These are phyloP conservation scores for Ptychochromis oligacanthus DNA, from an alignment of 2,113 vertebrate species.

Conservation along the genomic window DNA sequence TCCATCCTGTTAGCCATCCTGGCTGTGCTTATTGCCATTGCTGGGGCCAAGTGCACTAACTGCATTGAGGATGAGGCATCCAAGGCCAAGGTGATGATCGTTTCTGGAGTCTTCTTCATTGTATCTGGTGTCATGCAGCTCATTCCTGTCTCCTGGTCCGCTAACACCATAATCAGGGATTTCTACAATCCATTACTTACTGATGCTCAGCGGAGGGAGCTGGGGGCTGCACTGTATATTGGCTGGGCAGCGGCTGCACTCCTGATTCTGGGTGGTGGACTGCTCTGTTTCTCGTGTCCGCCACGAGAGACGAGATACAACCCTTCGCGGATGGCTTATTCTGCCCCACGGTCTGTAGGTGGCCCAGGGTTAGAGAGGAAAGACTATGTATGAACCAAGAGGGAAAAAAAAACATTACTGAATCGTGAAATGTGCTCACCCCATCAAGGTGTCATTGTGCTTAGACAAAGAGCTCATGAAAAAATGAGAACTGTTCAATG, in stretches of 20 bases:
- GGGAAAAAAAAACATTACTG: conserved; percentile 7
- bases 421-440: neutral
- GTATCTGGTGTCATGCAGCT: conserved; percentile 80
- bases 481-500: conserved; percentile 40
- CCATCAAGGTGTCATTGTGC: neutral
- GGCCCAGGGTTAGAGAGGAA: conserved; percentile 74
- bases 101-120: conserved; percentile 80
- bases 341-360: conserved; percentile 64
- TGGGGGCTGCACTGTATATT: conserved; percentile 79
- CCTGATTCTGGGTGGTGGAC: conserved; percentile 73
- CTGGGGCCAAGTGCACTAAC: conserved; percentile 83
- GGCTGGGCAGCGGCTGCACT: conserved; percentile 78
- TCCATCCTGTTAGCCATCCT: conserved; percentile 79
- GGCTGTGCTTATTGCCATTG: conserved; percentile 77
- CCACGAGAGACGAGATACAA: conserved; percentile 75
- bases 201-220: conserved; percentile 76
- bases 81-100: conserved; percentile 81
- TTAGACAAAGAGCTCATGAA: neutral
- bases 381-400: conserved; percentile 76
- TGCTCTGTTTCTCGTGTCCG: conserved; percentile 82
- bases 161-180: conserved; percentile 80
- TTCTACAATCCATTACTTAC: conserved; percentile 80
- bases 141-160: conserved; percentile 80
- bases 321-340: conserved; percentile 76
- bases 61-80: conserved; percentile 81